Evolutionary conservation across 2,797 vertebrate species (phyloP), one percentile per base, ranked within the genome.

Genomic region (Erithacus rubecula): DNA sequence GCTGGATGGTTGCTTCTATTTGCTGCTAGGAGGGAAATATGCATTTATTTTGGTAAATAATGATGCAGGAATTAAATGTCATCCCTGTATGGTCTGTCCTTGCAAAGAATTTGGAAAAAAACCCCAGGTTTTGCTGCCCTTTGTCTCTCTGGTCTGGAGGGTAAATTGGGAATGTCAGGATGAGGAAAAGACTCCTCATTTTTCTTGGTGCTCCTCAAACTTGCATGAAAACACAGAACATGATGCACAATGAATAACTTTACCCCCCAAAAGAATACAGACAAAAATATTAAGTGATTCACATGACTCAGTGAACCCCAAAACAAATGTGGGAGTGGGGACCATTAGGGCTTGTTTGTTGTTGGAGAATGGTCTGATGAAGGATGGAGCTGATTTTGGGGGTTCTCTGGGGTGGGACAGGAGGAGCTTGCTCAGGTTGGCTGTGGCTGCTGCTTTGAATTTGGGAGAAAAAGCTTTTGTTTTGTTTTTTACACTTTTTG

Each of bases 191-290:
- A 39, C 12, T 78, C 52, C 34, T 26, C 4, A 0, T 37, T 59
- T 20, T 47, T 21, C 46, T 56, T 8, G 11, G 4, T 2, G 30
- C 44, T 88, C 39, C 65, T 80, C 0, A 0, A 16, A 53, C n/a
- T 69, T 59, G 14, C 23, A 4, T 47, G 75, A n/a, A 67, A 63
- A 41, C 24, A 17, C 53, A 46, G 34, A 44, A 37, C n/a, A 13
- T 1, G 20, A 52, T 15, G 44, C 10, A 7, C 0, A 0, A 9
- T 81, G 49, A 87, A 87, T 64, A 82, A 79, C 47, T 83, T 58
- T 7, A 52, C 11, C 14, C 7, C n/a, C n/a, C n/a, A n/a, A 12
- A 22, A 34, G 75, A 53, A 34, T 8, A 6, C 58, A 29, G 37
- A 22, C 34, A 36, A 63, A 39, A 79, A 44, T 17, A 44, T 62